A percentile compares a stretch with the other conserved stretches of the same genome.
These are phyloP conservation scores for Nephrocerus scutellatus DNA, from an alignment of 2,888 invertebrate species.

Conservation along the genomic window DNA sequence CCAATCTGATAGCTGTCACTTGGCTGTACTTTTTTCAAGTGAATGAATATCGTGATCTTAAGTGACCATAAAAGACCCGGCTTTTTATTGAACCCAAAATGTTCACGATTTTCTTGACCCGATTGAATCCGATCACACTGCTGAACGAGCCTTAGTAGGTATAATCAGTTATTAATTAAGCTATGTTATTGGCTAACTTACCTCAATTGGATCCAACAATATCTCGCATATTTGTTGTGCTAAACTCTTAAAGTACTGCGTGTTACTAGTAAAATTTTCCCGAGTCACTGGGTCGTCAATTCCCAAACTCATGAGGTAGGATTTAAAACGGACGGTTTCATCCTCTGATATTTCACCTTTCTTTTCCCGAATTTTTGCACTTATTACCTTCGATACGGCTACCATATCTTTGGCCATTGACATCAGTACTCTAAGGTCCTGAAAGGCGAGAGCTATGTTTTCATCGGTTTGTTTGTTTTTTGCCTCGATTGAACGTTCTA, in stretches of 20 bases:
- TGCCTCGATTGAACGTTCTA: conserved; percentile 85
- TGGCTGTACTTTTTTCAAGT: too few species aligned
- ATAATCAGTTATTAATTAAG: too few species aligned
- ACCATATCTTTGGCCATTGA: conserved; percentile 98
- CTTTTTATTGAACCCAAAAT: too few species aligned
- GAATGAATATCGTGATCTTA: too few species aligned
- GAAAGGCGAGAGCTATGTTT: conserved; percentile 88
- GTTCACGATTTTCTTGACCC: too few species aligned
- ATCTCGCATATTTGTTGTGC: conserved; percentile 81
- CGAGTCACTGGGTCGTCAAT: conserved; percentile 97
- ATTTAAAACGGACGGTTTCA: conserved; percentile 93
- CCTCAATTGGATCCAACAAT: conserved; percentile 72
- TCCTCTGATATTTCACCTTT: conserved; percentile 96
- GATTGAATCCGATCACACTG: too few species aligned
- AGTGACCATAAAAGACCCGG: too few species aligned
- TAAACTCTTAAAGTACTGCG: conserved; percentile 75
- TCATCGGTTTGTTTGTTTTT: conserved; percentile 86
- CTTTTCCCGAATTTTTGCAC: conserved; percentile 84
- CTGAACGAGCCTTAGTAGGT: too few species aligned
- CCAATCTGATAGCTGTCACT: too few species aligned
- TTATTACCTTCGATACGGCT: conserved; percentile 79
- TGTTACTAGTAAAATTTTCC: conserved; percentile 78
- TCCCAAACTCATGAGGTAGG: conserved; percentile 92
- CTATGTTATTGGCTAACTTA: too few species aligned
- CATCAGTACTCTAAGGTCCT: conserved; percentile 92